Conservation (phyloP, 2,113 vertebrate genomes). For the Chaetodon trifascialis region DNA sequence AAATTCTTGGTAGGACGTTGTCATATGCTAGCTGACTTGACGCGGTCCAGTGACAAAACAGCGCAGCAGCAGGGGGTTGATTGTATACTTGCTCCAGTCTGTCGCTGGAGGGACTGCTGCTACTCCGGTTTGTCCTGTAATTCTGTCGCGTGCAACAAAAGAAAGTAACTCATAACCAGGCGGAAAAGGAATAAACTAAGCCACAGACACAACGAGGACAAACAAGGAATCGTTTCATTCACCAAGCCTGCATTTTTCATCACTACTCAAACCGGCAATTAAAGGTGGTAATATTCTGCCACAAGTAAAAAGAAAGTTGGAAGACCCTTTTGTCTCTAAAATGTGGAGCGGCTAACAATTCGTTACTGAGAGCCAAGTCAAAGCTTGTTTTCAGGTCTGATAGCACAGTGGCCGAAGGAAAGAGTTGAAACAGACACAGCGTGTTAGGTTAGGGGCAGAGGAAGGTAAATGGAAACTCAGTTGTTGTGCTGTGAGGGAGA, state of each 20-base stretch:
- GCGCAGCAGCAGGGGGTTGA: not conserved
- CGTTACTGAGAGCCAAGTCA: not conserved
- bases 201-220: not conserved
- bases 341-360: slow-evolving; percentile 23
- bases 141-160: slow-evolving; percentile 17
- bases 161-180: not conserved
- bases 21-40: accelerated
- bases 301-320: not conserved
- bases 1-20: not conserved
- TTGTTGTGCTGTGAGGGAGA: slow-evolving; percentile 94
- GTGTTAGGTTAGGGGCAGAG: not conserved
- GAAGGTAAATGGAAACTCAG: slow-evolving; percentile 90
- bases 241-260: not conserved
- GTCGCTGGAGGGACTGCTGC: not conserved
- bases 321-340: not conserved
- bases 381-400: not conserved
- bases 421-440: not conserved
- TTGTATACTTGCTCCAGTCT: not conserved
- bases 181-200: not conserved
- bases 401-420: not conserved
- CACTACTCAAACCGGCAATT: not conserved
- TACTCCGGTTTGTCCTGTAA: not conserved
- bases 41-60: not conserved
- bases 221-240: not conserved
- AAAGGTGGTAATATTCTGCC: not conserved